Evolutionary conservation across 2,888 invertebrate genomes (phyloP), one percentile per base, ranked within the genome.

Genomic region (Odontocolon sp.): DNA sequence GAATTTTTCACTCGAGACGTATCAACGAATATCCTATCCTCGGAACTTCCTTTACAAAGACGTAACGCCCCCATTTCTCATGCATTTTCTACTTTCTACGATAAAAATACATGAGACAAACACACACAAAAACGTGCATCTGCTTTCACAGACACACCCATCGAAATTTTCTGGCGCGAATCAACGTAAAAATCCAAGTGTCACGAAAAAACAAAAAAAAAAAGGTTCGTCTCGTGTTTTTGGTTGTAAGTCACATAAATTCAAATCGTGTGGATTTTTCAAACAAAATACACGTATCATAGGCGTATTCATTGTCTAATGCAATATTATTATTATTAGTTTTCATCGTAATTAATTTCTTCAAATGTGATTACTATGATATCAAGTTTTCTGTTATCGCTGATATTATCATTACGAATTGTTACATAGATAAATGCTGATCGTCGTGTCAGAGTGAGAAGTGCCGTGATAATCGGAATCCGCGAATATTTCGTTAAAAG

Each of bases 11-110:
- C 59, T 54, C 69, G 45, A 73, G 68, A 80, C 74, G 74, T 80
- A 81, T 82, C 83, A 82, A 80, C 80, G 80, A 82, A 80, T 79
- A 79, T 78, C 77, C 64, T 71, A 74, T 69, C 70, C 61, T 78
- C 75, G 71, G 47, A 70, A 77, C 47, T 79, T 74, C 70, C 63
- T 61, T 38, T 33, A 47, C 59, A 61, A 56, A 45, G 45, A 57
- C 66, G 42, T 11, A 52, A 52, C 28, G 52, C 52, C 28, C 50
- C 57, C 28, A 40, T 66, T 38, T 54, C 33, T 59, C 64, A 64
- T 61, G 69, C 40, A 67, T 77, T 79, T 70, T 66, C 66, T 71
- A 74, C 72, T 79, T 79, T 68, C 54, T 74, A 70, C 38, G 38
- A 59, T 67, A 45, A 63, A 50, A 45, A 9, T 52, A 36, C 8